These are phyloP conservation scores for Moxostoma hubbsi DNA, from an alignment of 2,797 vertebrate genomes.

Conservation along the genomic window DNA sequence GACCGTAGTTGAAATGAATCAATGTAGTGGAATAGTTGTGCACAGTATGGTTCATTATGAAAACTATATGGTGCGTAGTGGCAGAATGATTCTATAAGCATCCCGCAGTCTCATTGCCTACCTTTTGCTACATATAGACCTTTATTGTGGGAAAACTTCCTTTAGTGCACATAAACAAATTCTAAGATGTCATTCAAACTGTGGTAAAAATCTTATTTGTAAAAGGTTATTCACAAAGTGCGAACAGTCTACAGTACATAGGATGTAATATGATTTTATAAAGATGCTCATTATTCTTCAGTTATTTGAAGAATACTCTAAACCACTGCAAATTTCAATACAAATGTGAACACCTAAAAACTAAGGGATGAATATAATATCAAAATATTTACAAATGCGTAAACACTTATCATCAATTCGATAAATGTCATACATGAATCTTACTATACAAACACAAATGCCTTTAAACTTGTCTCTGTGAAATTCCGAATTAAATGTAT, in stretches of 20 bases:
- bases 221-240: slow-evolving; percentile 53
- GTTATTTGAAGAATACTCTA: slow-evolving; percentile 3
- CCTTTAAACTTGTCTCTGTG: no score
- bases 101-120: slow-evolving; percentile 30
- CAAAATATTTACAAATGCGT: no score
- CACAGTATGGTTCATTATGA: slow-evolving; percentile 51
- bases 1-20: slow-evolving; percentile 45
- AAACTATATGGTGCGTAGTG: slow-evolving; percentile 38
- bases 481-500: no score
- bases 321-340: slow-evolving; percentile 6
- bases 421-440: no score
- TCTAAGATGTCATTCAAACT: slow-evolving; percentile 55
- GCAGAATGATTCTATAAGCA: slow-evolving; percentile 32
- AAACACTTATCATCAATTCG: no score
- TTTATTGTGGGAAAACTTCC: slow-evolving; percentile 34
- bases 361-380: no score
- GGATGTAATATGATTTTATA: slow-evolving; percentile 54
- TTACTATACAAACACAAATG: no score
- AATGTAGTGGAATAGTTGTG: slow-evolving; percentile 46
- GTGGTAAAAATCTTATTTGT: slow-evolving; percentile 52
- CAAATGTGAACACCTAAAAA: not conserved
- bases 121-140: slow-evolving; percentile 36
- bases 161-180: slow-evolving; percentile 38
- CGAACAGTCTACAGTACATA: slow-evolving; percentile 37
- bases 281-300: slow-evolving; percentile 29